Evolutionary conservation across 2,113 vertebrate genomes (phyloP), one percentile per base, ranked within the genome.

Genomic region (Dipodomys merriami): DNA sequence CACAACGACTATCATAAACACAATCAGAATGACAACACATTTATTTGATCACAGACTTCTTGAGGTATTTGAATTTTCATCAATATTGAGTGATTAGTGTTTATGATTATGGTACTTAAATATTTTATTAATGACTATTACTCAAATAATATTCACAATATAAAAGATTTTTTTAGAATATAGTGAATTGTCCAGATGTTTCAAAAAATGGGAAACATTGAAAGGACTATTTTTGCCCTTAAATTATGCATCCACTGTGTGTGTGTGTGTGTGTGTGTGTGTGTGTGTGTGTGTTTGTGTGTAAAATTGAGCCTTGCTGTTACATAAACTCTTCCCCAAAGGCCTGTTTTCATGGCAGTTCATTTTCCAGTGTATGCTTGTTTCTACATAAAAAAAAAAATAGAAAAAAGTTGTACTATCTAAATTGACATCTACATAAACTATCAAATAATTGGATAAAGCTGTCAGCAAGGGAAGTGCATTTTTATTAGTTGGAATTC

Each of bases 101-200:
- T 98, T 98, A 95, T 98, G 95, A 98, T 98, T 98, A 98, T 97
- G 93, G 97, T 97, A 98, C 98, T 98, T 96, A 98, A 98, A 97
- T 97, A 98, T 97, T 96, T 98, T 97, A 98, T 98, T 98, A 97
- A 95, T 96, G 94, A 96, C 97, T 96, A 93, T 96, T 88, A 97
- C 97, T 98, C 95, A 96, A 97, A 97, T 74, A 97, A 90, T 80
- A 95, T 18, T 94, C 79, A 71, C 90, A 96, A 64, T 23, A 89
- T 89, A 93, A 19, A 92, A 97, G 96, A 88, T 95, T 30, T 93
- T 97, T 96, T 90, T 71, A 91, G 86, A 96, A 78, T 94, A 86
- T 0, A 3, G 39, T 95, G 91, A 96, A 7, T 73, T 96, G 62
- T 30, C 91, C 16, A 71, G 10, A 71, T 74, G 81, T 1, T 49